These are phyloP conservation scores for Drosophila bocqueti DNA, from an alignment of 1,140 invertebrate species.

Conservation along the genomic window DNA sequence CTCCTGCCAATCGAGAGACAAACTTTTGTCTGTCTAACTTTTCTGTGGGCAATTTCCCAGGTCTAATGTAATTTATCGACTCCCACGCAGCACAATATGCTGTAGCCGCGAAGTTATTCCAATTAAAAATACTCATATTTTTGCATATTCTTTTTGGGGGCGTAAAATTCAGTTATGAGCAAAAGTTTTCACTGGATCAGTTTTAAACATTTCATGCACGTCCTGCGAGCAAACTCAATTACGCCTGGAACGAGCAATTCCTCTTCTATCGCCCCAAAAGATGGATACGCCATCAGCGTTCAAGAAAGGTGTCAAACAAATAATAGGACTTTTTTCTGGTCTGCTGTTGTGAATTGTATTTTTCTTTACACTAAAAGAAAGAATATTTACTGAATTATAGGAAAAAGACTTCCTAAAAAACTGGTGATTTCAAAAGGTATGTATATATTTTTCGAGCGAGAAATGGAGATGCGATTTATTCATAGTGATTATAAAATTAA, in stretches of 20 bases:
- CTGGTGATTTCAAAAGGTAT: not conserved
- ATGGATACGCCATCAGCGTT: not conserved
- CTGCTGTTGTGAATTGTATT: conserved; percentile 30
- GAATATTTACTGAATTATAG: not conserved
- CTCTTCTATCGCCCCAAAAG: not conserved
- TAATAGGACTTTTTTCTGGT: conserved; percentile 32
- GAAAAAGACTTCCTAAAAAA: not conserved
- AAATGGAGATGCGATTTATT: not conserved
- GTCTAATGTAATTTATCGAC: conserved; percentile 14
- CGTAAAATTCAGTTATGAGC: conserved; percentile 33
- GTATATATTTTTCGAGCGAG: not conserved
- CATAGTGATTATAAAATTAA: not conserved
- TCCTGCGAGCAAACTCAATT: conserved; percentile 54
- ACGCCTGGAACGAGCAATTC: conserved; percentile 46
- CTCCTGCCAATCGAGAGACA: conserved; percentile 13
- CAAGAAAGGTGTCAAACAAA: conserved; percentile 38
- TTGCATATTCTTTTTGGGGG: conserved; percentile 5
- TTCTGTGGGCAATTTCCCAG: conserved; percentile 17
- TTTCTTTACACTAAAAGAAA: conserved; percentile 27
- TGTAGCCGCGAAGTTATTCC: conserved; percentile 22
- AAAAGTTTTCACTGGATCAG: conserved; percentile 38
- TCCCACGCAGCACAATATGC: conserved; percentile 30
- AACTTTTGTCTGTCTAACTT: conserved; percentile 32
- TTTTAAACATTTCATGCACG: conserved; percentile 50
- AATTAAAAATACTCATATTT: conserved; percentile 41